These are phyloP conservation scores for Echinarachnius parma DNA, from an alignment of 53 echinoderm and acorn worm species.

Conservation along the genomic window DNA sequence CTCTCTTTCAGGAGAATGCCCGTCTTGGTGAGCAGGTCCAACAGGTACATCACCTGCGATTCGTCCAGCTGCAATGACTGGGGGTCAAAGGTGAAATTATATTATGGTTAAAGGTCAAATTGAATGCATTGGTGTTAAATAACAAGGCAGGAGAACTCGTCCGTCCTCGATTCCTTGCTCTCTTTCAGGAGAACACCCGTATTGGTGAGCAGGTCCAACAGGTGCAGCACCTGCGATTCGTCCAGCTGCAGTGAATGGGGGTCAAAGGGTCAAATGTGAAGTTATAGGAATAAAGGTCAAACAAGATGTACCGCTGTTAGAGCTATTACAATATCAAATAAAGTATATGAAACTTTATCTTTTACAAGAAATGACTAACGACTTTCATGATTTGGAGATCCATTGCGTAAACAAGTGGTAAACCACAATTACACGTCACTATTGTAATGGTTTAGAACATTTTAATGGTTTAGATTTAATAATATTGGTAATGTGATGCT, in stretches of 20 bases:
- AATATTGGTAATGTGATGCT: neutral
- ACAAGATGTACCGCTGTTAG: no score
- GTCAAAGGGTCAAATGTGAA: no score
- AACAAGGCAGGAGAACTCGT: constrained; percentile 59
- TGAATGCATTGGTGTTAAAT: no score
- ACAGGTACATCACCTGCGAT: constrained; percentile 62
- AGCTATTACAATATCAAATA: no score
- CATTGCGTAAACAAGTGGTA: no score
- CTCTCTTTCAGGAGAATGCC: constrained; percentile 62
- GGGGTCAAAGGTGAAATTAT: neutral
- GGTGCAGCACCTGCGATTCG: constrained; percentile 66
- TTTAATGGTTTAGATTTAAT: neutral
- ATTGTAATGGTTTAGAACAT: no score
- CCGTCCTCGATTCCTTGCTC: constrained; percentile 26
- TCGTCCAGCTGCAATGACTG: constrained; percentile 78
- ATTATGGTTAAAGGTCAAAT: no score
- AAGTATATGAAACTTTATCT: no score
- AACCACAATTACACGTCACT: no score
- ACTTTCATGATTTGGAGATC: no score
- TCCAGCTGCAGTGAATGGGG: constrained; percentile 64
- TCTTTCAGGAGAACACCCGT: constrained; percentile 65
- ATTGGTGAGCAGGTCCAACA: constrained; percentile 61
- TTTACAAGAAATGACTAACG: no score
- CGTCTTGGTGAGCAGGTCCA: constrained; percentile 58
- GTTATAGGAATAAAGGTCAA: no score